Evolutionary conservation across 1,140 invertebrate genomes (phyloP).

Genomic region (Lepeophtheirus salmonis): DNA sequence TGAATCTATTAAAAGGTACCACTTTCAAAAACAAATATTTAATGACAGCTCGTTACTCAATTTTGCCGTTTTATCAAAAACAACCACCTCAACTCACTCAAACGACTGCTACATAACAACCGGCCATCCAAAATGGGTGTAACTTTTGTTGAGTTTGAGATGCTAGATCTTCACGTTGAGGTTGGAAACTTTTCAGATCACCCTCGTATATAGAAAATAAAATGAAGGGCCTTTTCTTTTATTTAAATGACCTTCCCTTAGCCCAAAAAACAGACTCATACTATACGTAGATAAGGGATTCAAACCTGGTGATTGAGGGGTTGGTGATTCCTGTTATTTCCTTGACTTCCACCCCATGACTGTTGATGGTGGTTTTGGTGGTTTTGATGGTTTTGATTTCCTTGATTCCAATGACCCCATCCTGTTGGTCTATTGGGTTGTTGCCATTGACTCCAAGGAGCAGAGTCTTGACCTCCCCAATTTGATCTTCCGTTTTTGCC

Average conservation of each 20-base stretch:
- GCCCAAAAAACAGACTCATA: not conserved
- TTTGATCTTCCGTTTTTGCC: not conserved
- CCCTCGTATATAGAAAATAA: too few species aligned
- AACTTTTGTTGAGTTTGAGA: too few species aligned
- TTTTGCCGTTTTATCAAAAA: too few species aligned
- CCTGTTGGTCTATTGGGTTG: not conserved
- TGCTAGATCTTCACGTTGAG: not conserved
- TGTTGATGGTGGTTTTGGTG: not conserved
- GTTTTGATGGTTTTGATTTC: not conserved
- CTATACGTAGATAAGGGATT: not conserved
- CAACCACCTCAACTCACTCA: too few species aligned
- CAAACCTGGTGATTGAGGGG: not conserved
- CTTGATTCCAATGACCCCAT: conserved; percentile 1
- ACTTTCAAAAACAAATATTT: too few species aligned
- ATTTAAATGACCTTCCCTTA: not conserved
- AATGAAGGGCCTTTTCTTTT: not conserved
- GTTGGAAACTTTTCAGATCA: too few species aligned
- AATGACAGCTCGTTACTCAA: too few species aligned
- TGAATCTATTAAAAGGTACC: too few species aligned
- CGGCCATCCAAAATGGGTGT: too few species aligned
- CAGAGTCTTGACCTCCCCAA: not conserved
- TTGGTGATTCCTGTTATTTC: not conserved
- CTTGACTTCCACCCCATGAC: not conserved
- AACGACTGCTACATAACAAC: too few species aligned
- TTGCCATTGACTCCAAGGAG: conserved; percentile 6